Base-by-base conservation (phyloP, 2,888 invertebrate species). In the Ceriagrion tenellum region DNA sequence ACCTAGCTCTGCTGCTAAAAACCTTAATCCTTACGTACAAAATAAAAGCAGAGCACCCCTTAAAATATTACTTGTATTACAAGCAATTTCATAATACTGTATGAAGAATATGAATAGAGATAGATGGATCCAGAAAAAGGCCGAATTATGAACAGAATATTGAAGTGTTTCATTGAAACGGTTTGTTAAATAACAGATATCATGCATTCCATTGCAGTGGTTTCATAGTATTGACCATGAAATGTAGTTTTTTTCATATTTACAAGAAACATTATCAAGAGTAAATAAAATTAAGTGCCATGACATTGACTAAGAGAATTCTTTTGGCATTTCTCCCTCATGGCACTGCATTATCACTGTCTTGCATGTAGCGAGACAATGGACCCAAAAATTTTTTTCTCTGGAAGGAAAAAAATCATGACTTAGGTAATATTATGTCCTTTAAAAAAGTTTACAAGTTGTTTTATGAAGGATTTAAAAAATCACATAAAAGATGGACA, bases 321-420 rank as follows among this genome's bases (percentile, higher is more conserved):
- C 30, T 35, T 89, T 89, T 93, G 69, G 93, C 59, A 63, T 69
- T 93, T 93, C n/a, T 35, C 18, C 30, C 26, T 69, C 93, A 69
- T 93, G 93, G 93, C 93, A 93, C 93, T 93, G 74, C 40, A 93
- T 91, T 47, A 91, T 91, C 91, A 91, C 93, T 93, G 69, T 93
- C 93, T 69, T 69, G 69, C 63, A 69, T 93, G n/a, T 74, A n/a
- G 47, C 74, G 26, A 74, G 93, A 93, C 93, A 93, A 93, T 93
- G 93, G 93, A 93, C 93, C 93, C 93, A 59, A 74, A 63, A 47
- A 93, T 40, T 69, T 69, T 26, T 35, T 91, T 74, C 12, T 69
- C 26, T 69, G n/a, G 56, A 23, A 23, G 13, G n/a, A 63, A 40
- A 47, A 89, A 26, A 89, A 89, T 89, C 23, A 89, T 93, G 63